Conservation (phyloP, 2,113 vertebrate genomes). For the Sus scrofa region DNA sequence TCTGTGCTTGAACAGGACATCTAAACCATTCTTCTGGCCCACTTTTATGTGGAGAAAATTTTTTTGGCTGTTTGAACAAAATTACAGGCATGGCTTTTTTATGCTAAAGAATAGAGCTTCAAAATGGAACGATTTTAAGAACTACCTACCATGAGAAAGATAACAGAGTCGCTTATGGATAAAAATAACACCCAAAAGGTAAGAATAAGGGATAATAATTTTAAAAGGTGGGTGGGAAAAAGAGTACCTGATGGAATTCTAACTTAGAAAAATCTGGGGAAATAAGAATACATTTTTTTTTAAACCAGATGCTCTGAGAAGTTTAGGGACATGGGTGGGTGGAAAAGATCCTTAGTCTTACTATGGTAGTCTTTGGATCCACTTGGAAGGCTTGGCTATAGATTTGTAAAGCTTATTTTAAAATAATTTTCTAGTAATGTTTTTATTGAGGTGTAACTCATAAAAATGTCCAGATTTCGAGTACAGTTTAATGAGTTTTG, state of each 20-base stretch:
- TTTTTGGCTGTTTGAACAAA: not conserved
- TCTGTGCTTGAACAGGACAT: not conserved
- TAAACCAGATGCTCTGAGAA: not conserved
- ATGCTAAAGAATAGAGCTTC: not conserved
- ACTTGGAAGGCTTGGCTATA: not conserved
- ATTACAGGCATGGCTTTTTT: not conserved
- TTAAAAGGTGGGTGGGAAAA: not conserved
- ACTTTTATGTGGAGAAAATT: not conserved
- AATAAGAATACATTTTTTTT: not conserved
- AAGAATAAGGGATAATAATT: not conserved
- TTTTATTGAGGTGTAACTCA: not conserved
- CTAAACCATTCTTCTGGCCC: not conserved
- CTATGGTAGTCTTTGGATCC: not conserved
- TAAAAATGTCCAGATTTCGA: not conserved
- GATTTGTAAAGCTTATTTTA: not conserved
- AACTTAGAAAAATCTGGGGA: not conserved
- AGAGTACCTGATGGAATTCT: not conserved
- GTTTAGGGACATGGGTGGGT: not conserved
- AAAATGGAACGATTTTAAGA: not conserved
- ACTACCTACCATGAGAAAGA: not conserved
- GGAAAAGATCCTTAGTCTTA: not conserved
- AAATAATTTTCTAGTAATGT: not conserved
- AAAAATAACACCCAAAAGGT: not conserved
- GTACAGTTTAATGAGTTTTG: not conserved
- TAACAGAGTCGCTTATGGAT: not conserved